A percentile compares a stretch with the other conserved stretches of the same genome.
Conservation (phyloP, 2,113 vertebrate species). For the Sinocyclocheilus rhinocerous region DNA sequence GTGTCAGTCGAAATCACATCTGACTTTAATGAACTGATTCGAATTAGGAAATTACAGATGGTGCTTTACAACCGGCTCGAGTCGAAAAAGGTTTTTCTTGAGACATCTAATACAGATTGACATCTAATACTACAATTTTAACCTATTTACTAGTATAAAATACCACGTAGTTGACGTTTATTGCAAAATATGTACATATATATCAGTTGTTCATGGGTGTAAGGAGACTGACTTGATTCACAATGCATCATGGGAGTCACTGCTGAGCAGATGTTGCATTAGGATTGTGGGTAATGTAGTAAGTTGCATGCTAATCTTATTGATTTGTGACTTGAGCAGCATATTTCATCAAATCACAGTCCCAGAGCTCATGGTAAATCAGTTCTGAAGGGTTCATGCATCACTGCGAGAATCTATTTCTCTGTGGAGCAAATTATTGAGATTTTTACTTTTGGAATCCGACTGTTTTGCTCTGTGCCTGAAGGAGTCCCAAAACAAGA, state of each 20-base stretch:
- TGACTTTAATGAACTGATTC: not conserved
- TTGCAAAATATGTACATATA: not conserved
- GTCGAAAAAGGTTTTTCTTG: not conserved
- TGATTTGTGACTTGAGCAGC: conserved; percentile 4
- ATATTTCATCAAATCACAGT: not conserved
- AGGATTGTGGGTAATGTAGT: not conserved
- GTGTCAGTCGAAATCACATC: not conserved
- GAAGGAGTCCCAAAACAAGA: not conserved
- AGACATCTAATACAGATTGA: not conserved
- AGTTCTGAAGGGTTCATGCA: not conserved
- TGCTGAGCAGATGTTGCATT: not conserved
- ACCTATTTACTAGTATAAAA: not conserved
- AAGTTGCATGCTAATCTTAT: not conserved
- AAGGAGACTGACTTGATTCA: not conserved
- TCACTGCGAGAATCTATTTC: conserved; percentile 3
- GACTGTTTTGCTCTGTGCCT: not conserved
- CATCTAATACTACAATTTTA: not conserved
- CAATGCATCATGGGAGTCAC: not conserved
- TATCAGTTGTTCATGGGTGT: not conserved
- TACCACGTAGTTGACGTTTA: not conserved
- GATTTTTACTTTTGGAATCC: not conserved
- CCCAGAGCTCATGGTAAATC: conserved; percentile 1
- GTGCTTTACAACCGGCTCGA: not conserved
- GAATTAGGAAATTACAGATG: not conserved
- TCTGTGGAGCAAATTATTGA: not conserved